These are phyloP conservation scores for Nesidiocoris tenuis DNA, from an alignment of 2,888 invertebrate species.

Conservation along the genomic window DNA sequence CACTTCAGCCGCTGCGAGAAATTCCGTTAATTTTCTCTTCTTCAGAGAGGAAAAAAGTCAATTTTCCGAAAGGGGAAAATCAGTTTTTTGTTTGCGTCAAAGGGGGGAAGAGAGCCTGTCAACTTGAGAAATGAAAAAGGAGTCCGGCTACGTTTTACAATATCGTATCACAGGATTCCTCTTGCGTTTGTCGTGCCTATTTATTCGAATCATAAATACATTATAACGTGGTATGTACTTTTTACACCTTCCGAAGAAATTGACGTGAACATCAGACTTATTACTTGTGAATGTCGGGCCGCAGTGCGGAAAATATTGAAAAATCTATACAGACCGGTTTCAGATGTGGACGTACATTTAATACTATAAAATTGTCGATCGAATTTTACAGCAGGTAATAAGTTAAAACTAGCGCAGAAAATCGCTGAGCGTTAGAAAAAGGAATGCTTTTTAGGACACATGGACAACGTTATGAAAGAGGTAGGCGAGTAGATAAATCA, in stretches of 20 bases:
- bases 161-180: conserved; percentile 34
- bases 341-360: no score
- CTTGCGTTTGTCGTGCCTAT: conserved; percentile 7
- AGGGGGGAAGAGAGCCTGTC: conserved; percentile 32
- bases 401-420: no score
- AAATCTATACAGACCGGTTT: neutral
- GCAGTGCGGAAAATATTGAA: neutral
- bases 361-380: no score
- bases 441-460: no score
- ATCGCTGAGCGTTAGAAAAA: no score
- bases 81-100: no score
- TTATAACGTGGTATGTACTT: neutral
- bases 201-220: neutral
- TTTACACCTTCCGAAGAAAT: conserved; percentile 10
- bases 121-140: conserved; percentile 19
- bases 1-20: neutral
- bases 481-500: no score
- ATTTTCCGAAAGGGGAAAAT: no score
- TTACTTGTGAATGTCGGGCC: neutral
- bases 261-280: conserved; percentile 40
- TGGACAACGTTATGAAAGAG: no score
- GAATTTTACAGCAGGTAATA: no score
- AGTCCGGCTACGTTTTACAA: conserved; percentile 13
- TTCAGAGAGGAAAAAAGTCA: neutral
- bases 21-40: neutral